phyloP scores from a whole-genome alignment of 2,797 vertebrate genomes.

The Acipenser oxyrinchus region DNA sequence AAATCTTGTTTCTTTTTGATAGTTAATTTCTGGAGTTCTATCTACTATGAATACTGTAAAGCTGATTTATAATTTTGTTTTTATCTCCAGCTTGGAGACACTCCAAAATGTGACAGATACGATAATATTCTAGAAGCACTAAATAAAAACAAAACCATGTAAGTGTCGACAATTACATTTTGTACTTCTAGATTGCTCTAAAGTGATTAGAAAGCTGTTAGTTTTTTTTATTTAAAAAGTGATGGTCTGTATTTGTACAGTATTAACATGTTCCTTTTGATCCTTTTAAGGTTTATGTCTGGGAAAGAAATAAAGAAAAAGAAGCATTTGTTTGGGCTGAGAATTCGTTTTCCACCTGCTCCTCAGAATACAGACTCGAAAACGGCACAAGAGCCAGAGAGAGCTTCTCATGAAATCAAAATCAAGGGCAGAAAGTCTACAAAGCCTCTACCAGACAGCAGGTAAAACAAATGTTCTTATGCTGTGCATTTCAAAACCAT shows the following conservation, averaged over 20 bases:
- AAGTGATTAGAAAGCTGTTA: background rate
- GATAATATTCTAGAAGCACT: conserved; percentile 83
- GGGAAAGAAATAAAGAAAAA: conserved; percentile 98
- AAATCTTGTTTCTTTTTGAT: background rate
- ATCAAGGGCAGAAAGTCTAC: conserved; percentile 90
- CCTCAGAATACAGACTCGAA: conserved; percentile 77
- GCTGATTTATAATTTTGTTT: too few species aligned
- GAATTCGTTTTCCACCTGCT: conserved; percentile 89
- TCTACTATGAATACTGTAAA: conserved; percentile 16
- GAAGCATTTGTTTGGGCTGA: conserved; percentile 93
- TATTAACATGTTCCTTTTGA: too few species aligned
- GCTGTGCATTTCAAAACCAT: too few species aligned
- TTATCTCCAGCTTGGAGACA: conserved; percentile 71
- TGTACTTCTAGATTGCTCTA: background rate
- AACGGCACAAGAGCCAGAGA: conserved; percentile 73
- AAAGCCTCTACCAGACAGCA: conserved; percentile 66
- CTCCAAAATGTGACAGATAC: conserved; percentile 80
- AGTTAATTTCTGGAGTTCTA: background rate
- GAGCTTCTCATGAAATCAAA: conserved; percentile 86
- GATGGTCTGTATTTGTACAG: too few species aligned
- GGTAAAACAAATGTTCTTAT: conserved; percentile 47
- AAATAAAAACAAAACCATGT: conserved; percentile 91
- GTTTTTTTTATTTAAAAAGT: too few species aligned
- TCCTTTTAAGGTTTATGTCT: conserved; percentile 83
- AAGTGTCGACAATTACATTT: conserved; percentile 46